These are phyloP conservation scores for Macropus fuliginosus DNA, from an alignment of 2,797 vertebrate genomes.

Conservation along the genomic window DNA sequence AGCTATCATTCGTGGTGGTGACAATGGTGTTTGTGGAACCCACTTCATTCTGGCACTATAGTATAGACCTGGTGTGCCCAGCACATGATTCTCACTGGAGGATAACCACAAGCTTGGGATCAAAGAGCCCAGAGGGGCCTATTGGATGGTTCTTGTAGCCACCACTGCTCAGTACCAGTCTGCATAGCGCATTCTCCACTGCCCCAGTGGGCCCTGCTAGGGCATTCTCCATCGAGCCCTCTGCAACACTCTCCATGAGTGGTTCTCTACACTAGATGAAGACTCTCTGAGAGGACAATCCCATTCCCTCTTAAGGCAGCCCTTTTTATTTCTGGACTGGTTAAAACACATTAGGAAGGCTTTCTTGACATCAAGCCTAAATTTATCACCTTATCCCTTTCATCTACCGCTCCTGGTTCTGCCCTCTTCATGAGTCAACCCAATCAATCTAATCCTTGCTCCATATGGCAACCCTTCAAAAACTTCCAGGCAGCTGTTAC, in stretches of 20 bases:
- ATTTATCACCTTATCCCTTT: no score
- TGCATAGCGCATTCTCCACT: constrained; percentile 90
- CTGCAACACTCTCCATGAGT: no score
- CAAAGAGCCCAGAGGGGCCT: constrained; percentile 92
- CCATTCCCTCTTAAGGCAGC: no score
- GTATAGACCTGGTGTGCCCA: constrained; percentile 91
- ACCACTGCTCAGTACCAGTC: constrained; percentile 94
- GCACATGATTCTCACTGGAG: constrained; percentile 90
- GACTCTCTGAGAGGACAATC: no score
- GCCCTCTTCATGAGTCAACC: no score
- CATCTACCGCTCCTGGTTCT: no score
- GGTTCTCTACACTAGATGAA: no score
- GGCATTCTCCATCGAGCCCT: constrained; percentile 88
- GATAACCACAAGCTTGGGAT: constrained; percentile 87
- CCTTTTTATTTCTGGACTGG: no score
- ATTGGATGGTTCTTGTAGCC: constrained; percentile 94
- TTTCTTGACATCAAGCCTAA: no score
- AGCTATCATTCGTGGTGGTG: constrained; percentile 97
- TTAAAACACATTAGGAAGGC: no score
- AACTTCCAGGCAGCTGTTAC: not conserved
- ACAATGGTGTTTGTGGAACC: constrained; percentile 95
- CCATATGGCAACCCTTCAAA: not conserved
- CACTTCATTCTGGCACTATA: constrained; percentile 98
- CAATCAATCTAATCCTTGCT: not conserved
- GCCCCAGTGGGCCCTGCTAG: constrained; percentile 89